Evolutionary conservation across 2,113 vertebrate genomes (phyloP), one percentile per base, ranked within the genome.

Genomic region (Oryzias curvinotus): DNA sequence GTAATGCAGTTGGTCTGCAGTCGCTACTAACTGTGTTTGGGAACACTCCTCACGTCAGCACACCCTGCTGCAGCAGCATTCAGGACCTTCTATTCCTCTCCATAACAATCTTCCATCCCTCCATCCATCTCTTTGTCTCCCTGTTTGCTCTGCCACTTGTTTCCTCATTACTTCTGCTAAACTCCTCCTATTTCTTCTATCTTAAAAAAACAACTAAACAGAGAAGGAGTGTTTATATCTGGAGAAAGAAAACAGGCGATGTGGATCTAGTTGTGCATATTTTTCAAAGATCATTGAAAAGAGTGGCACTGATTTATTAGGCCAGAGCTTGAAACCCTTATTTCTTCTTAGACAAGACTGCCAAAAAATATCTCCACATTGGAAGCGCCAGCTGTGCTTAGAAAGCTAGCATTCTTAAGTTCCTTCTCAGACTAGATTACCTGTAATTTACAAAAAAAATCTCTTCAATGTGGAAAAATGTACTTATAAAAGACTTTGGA

Each of bases 11-110:
- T 78, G 83, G 78, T 81, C 84, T 81, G 84, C 85, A 87, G 86
- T 81, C 57, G 36, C 75, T 64, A 64, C 78, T 69, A 81, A 81
- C 81, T 78, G 84, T 87, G 85, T 87, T 90, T 87, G 86, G 86
- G 82, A 85, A 90, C 81, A 90, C 87, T 88, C 79, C 77, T 90
- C 88, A 88, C 82, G 87, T 90, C 85, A 87, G 84, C 81, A 88
- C 68, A 81, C 83, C 65, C 80, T 80, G 82, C 86, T 36, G 83
- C 88, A 81, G 82, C 68, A 83, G 80, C 76, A 72, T 85, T 87
- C 70, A 75, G 73, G 78, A 81, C 82, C 82, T 87, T 86, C 78
- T 73, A 77, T 82, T 75, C 71, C 65, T 84, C 78, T 70, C 73
- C 62, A 75, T 55, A 67, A 80, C 74, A 82, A 72, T 73, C 70